Percentiles rank a stretch among this genome's conserved stretches.
Evolutionary conservation across 2,888 invertebrate genomes (phyloP).

Genomic region (Alsophila aescularia): DNA sequence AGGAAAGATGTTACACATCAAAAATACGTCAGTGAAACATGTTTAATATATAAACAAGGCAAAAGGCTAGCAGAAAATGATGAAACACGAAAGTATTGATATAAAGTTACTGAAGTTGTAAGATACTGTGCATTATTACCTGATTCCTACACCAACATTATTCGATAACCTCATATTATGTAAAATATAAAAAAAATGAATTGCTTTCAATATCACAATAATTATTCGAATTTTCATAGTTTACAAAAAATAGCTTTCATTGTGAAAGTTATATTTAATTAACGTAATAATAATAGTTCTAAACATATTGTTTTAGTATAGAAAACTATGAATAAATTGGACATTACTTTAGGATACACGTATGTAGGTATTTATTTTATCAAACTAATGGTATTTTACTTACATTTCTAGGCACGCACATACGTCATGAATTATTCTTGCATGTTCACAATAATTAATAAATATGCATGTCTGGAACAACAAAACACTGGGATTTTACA

Average conservation of each 20-base stretch:
- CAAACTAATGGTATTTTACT: neutral
- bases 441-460: constrained; percentile 25
- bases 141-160: neutral
- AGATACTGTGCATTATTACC: neutral
- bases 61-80: no score
- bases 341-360: neutral
- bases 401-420: neutral
- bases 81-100: no score
- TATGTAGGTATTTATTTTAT: neutral
- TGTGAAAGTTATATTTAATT: neutral
- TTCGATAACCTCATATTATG: neutral
- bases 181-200: constrained; percentile 34
- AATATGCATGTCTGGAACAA: constrained; percentile 19
- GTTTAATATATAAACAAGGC: no score
- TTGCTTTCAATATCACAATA: constrained; percentile 42
- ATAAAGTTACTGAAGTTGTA: neutral
- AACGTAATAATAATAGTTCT: neutral
- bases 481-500: constrained; percentile 28
- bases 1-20: no score
- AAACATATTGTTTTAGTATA: neutral
- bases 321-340: neutral
- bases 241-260: neutral
- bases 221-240: neutral
- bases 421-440: constrained; percentile 3
- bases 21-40: no score